Evolutionary conservation across 2,888 invertebrate species (phyloP).

Genomic region (Lepidochrysops patricia): DNA sequence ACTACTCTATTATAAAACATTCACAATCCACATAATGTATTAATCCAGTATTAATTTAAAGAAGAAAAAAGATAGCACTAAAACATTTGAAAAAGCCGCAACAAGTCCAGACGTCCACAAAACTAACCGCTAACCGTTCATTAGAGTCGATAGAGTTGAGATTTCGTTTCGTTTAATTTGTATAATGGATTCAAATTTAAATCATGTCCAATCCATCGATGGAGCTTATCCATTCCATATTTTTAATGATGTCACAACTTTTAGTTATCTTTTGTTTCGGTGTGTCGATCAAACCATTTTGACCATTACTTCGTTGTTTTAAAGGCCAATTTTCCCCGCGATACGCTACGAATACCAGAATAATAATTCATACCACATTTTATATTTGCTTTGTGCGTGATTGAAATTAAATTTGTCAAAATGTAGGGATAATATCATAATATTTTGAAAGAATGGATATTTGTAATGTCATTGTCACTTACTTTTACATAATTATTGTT

Average conservation of each 20-base stretch:
- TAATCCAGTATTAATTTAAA: too few relatives aligned
- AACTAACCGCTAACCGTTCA: constrained; percentile 24
- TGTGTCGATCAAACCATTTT: not conserved
- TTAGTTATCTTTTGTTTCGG: not conserved
- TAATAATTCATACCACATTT: not conserved
- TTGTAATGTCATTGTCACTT: too few relatives aligned
- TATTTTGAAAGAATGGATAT: not conserved
- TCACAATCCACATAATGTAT: too few relatives aligned
- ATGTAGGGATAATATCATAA: too few relatives aligned
- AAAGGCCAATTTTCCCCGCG: not conserved
- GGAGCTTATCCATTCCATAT: constrained; percentile 13
- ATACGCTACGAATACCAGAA: not conserved
- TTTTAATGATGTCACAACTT: constrained; percentile 16
- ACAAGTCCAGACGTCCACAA: constrained; percentile 15
- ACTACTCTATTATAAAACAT: too few relatives aligned
- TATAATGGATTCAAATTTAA: constrained; percentile 30
- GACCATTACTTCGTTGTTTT: not conserved
- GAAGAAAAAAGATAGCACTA: constrained; percentile 3
- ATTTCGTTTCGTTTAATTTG: constrained; percentile 27
- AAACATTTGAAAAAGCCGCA: constrained; percentile 18
- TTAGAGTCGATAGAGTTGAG: constrained; percentile 22
- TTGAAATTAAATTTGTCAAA: not conserved
- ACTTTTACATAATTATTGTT: too few relatives aligned
- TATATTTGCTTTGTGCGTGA: not conserved
- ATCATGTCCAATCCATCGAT: constrained; percentile 30